Base-by-base conservation (phyloP, 2,888 invertebrate species). In the Athetis lepigone region DNA sequence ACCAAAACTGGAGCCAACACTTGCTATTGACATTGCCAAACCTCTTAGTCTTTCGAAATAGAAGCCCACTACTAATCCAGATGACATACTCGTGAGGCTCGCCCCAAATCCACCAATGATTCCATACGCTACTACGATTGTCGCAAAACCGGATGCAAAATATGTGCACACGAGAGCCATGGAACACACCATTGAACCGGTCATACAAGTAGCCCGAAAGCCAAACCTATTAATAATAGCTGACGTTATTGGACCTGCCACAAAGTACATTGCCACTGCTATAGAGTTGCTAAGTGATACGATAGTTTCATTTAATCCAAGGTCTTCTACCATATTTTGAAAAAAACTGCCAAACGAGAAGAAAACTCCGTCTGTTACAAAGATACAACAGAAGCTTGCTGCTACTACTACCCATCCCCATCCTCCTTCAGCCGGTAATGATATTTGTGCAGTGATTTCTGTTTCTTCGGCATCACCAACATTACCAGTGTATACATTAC, bases 351-450 rank as follows among this genome's bases (percentile, higher is more conserved):
- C 94, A 78, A 92, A 95, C 11, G 93, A 92, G 55, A 85, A 94
- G 27, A 82, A 82, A 52, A 90, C 74, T 33, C 94, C 94, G 70
- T 95, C 94, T 52, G 93, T 65, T 54, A 94, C 70, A 64, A 90
- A 87, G 66, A 90, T 86, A 69, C 75, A 75, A 13, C 71, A 66
- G 79, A 94, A 94, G 8, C 91, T 79, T 27, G 88, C 83, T 40
- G 76, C 56, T 1, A 94, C 91, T 11, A 95, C 94, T 5, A 93
- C 82, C 94, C 94, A 95, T 39, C 93, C 94, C 93, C 94, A 94
- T 23, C 90, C 90, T 60, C 93, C 93, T 70, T 95, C 94, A 58
- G 85, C 75, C 13, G 94, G 94, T 37, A 94, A 75, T 40, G 90
- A 86, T 77, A 95, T 90, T 83, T 93, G 90, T n/a, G 93, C 92